Evolutionary conservation across 2,888 invertebrate genomes (phyloP).

Genomic region (Bugulina stolonifera): DNA sequence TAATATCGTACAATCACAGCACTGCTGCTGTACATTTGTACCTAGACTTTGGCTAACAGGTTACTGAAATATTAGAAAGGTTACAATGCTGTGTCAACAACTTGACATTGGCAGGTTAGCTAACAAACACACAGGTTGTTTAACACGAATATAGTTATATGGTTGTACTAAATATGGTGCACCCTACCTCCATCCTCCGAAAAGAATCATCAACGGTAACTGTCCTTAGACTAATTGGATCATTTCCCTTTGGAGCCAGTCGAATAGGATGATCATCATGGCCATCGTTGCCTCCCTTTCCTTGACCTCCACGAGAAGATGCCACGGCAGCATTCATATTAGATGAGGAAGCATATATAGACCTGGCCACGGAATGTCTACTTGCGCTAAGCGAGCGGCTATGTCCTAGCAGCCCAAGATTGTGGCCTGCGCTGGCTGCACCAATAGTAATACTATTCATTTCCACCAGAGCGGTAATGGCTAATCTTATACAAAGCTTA

Average conservation of each 20-base stretch:
- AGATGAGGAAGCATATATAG: neutral
- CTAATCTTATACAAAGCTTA: neutral
- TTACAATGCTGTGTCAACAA: too few species aligned
- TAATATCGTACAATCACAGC: too few species aligned
- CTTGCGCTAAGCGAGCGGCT: neutral
- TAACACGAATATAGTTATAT: too few species aligned
- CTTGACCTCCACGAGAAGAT: neutral
- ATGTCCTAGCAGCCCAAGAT: neutral
- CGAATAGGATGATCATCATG: neutral
- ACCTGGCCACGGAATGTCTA: neutral
- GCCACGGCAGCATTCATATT: neutral
- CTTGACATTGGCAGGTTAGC: too few species aligned
- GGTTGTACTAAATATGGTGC: too few species aligned
- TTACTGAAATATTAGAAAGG: too few species aligned
- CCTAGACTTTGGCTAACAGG: too few species aligned
- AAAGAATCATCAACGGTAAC: conserved; percentile 1
- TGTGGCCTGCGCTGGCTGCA: conserved; percentile 19
- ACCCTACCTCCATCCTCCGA: conserved; percentile 22
- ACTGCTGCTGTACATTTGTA: too few species aligned
- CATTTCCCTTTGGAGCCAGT: neutral
- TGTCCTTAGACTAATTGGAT: neutral
- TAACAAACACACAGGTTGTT: too few species aligned
- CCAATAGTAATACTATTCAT: conserved; percentile 22
- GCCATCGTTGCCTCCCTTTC: neutral
- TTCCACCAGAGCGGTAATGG: neutral